A percentile compares a stretch with the other conserved stretches of the same genome.
Evolutionary conservation across 1,140 invertebrate species (phyloP).

Genomic region (Rhyacophila brunnea): DNA sequence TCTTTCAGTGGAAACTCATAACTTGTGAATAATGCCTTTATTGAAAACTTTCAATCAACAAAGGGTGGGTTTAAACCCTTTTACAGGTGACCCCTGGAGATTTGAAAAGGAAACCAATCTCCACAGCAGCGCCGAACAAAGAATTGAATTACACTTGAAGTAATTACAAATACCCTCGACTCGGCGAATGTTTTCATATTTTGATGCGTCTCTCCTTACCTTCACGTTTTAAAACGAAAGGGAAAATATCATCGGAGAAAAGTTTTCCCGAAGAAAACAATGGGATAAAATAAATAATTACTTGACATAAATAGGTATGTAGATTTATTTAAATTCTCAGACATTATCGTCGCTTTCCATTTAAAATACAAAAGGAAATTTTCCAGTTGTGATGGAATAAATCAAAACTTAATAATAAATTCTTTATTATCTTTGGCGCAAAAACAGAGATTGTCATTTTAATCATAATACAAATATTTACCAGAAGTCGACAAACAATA

Average conservation of each 20-base stretch:
- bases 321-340: slow-evolving; percentile 34
- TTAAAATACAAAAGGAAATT: slow-evolving; percentile 29
- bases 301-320: slow-evolving; percentile 23
- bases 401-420: slow-evolving; percentile 30
- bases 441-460: slow-evolving; percentile 17
- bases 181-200: slow-evolving; percentile 14
- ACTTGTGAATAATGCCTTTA: no score
- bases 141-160: slow-evolving; percentile 15
- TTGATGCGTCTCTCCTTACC: slow-evolving; percentile 18
- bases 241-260: slow-evolving; percentile 26
- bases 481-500: neutral
- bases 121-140: slow-evolving; percentile 2
- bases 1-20: no score
- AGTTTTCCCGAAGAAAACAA: slow-evolving; percentile 28
- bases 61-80: no score
- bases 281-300: slow-evolving; percentile 26
- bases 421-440: slow-evolving; percentile 2
- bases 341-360: slow-evolving; percentile 33
- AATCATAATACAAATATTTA: slow-evolving; percentile 19
- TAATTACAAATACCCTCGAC: neutral
- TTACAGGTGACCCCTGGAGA: slow-evolving; percentile 2
- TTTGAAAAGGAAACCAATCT: slow-evolving; percentile 16
- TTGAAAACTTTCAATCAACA: no score
- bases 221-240: slow-evolving; percentile 7
- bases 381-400: slow-evolving; percentile 21